phyloP scores from a whole-genome alignment of 2,113 vertebrate genomes.

The Falco punctatus region DNA sequence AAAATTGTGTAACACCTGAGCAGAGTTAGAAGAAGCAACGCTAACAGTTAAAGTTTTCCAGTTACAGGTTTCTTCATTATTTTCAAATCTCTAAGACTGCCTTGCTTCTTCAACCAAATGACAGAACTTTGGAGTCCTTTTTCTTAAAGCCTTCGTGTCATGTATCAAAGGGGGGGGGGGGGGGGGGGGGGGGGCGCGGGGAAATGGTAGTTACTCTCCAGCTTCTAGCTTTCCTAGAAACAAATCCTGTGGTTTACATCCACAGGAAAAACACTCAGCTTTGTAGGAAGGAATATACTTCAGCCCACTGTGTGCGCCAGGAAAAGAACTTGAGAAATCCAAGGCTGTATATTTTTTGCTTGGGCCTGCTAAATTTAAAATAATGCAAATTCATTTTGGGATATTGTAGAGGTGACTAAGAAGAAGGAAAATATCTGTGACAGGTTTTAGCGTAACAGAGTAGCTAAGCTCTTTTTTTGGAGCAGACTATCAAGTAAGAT shows the following conservation, averaged over 20 bases:
- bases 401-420: neutral
- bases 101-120: neutral
- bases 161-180: neutral
- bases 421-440: neutral
- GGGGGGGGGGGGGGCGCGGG: no score
- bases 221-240: neutral
- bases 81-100: neutral
- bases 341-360: neutral
- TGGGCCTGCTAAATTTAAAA: neutral
- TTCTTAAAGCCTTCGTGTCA: neutral
- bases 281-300: neutral
- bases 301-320: neutral
- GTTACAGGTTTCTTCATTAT: neutral
- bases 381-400: neutral
- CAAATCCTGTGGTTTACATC: neutral
- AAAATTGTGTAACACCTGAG: neutral
- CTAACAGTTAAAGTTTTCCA: neutral
- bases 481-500: neutral
- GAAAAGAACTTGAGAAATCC: neutral
- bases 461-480: neutral
- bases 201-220: neutral
- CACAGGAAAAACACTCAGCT: neutral
- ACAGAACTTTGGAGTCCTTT: neutral
- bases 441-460: neutral
- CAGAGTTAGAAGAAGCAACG: neutral